A percentile compares a stretch with the other conserved stretches of the same genome.
These are phyloP conservation scores for Erpetoichthys calabaricus DNA, from an alignment of 2,797 vertebrate genomes.

Conservation along the genomic window DNA sequence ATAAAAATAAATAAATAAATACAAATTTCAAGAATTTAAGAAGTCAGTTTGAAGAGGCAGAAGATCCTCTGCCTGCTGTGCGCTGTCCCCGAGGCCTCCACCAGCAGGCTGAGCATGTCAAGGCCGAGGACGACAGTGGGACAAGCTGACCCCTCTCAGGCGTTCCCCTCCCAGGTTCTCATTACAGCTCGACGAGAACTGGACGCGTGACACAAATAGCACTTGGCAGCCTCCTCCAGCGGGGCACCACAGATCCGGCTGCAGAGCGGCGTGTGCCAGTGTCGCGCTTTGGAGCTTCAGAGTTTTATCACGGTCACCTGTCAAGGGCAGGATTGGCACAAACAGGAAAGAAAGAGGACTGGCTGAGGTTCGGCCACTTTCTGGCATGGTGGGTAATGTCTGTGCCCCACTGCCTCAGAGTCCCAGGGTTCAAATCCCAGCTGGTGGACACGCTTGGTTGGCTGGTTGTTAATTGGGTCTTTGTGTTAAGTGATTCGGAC, in stretches of 20 bases:
- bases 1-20: constrained; percentile 10
- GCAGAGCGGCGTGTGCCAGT: too few relatives aligned
- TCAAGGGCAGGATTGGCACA: constrained; percentile 1
- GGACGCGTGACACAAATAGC: constrained; percentile 30
- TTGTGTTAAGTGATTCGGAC: too few relatives aligned
- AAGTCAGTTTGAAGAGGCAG: constrained; percentile 11
- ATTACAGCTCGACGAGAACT: constrained; percentile 42
- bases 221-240: too few relatives aligned
- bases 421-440: too few relatives aligned
- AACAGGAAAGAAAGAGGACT: too few relatives aligned
- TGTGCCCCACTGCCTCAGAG: too few relatives aligned
- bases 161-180: constrained; percentile 13
- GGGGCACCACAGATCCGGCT: constrained; percentile 9
- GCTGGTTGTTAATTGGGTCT: too few relatives aligned
- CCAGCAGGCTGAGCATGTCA: constrained; percentile 4
- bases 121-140: constrained; percentile 37
- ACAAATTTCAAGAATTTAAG: constrained; percentile 19
- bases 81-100: neutral
- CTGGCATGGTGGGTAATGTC: neutral
- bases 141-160: constrained; percentile 35
- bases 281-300: neutral
- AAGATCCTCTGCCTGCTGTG: neutral
- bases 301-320: constrained; percentile 10
- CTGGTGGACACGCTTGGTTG: too few relatives aligned
- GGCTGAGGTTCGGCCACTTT: too few relatives aligned